Conservation (phyloP, 2,888 invertebrate species). For the Spisula solida region DNA sequence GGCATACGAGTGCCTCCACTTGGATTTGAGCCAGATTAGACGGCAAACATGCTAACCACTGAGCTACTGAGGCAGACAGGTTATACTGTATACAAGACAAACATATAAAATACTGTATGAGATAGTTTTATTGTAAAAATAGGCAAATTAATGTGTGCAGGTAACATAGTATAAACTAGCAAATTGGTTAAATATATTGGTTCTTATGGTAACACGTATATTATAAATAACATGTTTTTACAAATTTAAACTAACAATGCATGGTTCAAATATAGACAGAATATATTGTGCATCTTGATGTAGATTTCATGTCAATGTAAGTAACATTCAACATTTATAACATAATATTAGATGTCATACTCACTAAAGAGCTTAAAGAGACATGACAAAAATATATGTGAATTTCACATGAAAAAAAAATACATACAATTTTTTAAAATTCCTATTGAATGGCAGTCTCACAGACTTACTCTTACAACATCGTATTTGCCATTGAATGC, state of each 20-base stretch:
- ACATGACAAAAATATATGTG: too few species aligned
- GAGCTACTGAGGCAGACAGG: too few species aligned
- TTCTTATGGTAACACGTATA: background rate
- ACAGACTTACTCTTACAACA: background rate
- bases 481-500: background rate
- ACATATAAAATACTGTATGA: background rate
- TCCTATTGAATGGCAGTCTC: too few species aligned
- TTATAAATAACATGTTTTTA: background rate
- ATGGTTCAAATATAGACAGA: background rate
- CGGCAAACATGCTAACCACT: too few species aligned
- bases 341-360: background rate
- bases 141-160: constrained; percentile 18
- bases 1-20: too few species aligned
- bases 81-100: background rate
- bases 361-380: background rate
- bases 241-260: background rate
- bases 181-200: background rate
- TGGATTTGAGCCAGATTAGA: too few species aligned
- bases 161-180: constrained; percentile 19
- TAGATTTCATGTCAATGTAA: background rate
- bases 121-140: constrained; percentile 38
- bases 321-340: background rate
- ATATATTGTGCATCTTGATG: background rate
- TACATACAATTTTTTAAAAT: too few species aligned
- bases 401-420: too few species aligned